Percentiles rank a stretch among this genome's conserved stretches.
These are phyloP conservation scores for Enteromius paludinosus DNA, from an alignment of 2,797 vertebrate species.

Conservation along the genomic window DNA sequence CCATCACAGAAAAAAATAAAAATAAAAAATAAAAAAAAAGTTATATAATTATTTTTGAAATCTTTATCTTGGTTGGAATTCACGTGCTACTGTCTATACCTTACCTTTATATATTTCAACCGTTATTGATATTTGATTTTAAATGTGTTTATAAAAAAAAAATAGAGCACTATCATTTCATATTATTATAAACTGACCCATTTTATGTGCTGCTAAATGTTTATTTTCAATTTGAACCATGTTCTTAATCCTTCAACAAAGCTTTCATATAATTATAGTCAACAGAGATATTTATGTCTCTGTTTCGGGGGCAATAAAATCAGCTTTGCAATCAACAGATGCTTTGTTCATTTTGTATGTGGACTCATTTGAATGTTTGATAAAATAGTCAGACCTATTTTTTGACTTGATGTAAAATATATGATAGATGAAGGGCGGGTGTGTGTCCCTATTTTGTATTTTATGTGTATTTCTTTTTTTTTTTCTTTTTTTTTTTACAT, in stretches of 20 bases:
- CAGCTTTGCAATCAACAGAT: background rate
- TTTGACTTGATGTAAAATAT: conserved; percentile 11
- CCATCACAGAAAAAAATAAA: background rate
- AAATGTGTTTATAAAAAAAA: too few relatives aligned
- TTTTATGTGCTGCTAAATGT: background rate
- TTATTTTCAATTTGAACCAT: background rate
- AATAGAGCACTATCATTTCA: background rate
- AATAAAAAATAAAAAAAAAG: background rate
- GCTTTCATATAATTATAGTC: background rate
- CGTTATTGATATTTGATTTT: too few relatives aligned
- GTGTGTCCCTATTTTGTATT: background rate
- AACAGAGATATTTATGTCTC: background rate
- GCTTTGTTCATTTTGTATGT: conserved; percentile 29
- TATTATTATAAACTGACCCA: background rate
- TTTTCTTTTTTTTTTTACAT: background rate
- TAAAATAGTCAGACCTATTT: background rate
- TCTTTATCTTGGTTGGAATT: background rate
- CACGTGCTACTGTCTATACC: background rate
- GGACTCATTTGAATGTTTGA: background rate
- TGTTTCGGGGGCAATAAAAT: conserved; percentile 23
- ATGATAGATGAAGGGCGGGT: background rate
- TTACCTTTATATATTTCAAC: background rate
- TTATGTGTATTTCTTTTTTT: background rate
- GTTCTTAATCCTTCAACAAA: conserved; percentile 7
- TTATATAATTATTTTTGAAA: background rate